Conservation (phyloP, 2,113 vertebrate species). For the Trochalopteron elliotii region DNA sequence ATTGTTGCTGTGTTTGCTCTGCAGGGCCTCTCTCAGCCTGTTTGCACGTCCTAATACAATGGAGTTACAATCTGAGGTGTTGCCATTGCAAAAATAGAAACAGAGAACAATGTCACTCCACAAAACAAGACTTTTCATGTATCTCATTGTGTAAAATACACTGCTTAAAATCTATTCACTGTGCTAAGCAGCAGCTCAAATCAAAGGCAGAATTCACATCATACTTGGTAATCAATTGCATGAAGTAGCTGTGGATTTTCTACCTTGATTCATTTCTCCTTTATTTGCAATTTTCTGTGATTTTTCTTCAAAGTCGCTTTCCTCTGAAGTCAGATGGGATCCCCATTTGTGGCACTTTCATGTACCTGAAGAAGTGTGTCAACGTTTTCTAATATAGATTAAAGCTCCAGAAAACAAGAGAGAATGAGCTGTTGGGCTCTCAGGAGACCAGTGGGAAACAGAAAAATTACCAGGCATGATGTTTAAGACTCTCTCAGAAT, state of each 20-base stretch:
- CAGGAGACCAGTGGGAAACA: background rate
- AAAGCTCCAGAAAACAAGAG: conserved; percentile 19
- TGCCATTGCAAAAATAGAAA: conserved; percentile 18
- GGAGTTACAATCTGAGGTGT: background rate
- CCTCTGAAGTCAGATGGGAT: conserved; percentile 7
- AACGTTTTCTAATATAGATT: conserved; percentile 14
- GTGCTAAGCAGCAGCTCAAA: conserved; percentile 1
- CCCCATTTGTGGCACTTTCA: conserved; percentile 10
- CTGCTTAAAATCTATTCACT: background rate
- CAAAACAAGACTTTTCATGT: conserved; percentile 11
- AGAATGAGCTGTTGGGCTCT: background rate
- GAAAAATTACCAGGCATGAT: background rate
- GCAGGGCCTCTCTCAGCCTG: background rate
- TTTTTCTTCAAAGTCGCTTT: conserved; percentile 34
- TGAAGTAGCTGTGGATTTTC: conserved; percentile 10
- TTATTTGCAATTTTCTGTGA: conserved; percentile 13
- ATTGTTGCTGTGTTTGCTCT: background rate
- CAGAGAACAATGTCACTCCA: background rate
- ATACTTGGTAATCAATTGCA: background rate
- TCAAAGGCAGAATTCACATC: conserved; percentile 1
- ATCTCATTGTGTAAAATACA: background rate
- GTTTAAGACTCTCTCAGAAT: background rate
- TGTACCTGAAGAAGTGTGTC: conserved; percentile 15
- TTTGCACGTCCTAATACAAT: background rate
- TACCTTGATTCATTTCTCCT: background rate